A percentile compares a stretch with the other conserved stretches of the same genome.
Evolutionary conservation across 2,113 vertebrate species (phyloP).

Genomic region (Sakesphorus luctuosus): DNA sequence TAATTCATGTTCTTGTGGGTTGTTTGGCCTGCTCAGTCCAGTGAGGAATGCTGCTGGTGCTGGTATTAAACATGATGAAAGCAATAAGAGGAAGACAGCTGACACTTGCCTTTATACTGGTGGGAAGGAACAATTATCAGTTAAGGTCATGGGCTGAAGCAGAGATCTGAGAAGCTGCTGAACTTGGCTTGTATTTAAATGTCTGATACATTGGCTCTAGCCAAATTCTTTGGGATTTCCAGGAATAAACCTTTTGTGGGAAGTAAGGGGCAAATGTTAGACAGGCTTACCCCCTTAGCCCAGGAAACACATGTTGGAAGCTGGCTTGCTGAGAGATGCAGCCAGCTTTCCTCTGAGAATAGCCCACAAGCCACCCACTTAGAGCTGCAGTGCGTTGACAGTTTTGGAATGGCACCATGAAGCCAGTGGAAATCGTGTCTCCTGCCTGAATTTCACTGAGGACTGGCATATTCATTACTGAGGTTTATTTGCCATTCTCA

Average conservation of each 20-base stretch:
- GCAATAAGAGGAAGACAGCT: not conserved
- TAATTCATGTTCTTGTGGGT: not conserved
- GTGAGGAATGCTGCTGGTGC: not conserved
- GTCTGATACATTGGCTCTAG: not conserved
- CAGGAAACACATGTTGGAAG: not conserved
- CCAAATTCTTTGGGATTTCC: not conserved
- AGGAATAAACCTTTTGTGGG: not conserved
- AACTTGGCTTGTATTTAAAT: not conserved
- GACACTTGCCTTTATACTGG: not conserved
- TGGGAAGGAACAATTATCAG: not conserved
- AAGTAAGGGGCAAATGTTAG: not conserved
- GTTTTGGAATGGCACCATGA: not conserved
- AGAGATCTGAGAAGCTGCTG: not conserved
- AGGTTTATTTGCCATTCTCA: not conserved
- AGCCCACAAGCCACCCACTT: not conserved
- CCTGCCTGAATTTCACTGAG: not conserved
- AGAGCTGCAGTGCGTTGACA: not conserved
- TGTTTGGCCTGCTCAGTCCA: not conserved
- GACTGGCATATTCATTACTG: not conserved
- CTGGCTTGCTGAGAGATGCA: not conserved
- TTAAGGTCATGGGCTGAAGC: not conserved
- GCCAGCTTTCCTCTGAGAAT: not conserved
- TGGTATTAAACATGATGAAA: not conserved
- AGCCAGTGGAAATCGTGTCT: not conserved
- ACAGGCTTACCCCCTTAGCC: not conserved